Evolutionary conservation across 2,797 vertebrate genomes (phyloP), one percentile per base, ranked within the genome.

Genomic region (Danionella dracula): DNA sequence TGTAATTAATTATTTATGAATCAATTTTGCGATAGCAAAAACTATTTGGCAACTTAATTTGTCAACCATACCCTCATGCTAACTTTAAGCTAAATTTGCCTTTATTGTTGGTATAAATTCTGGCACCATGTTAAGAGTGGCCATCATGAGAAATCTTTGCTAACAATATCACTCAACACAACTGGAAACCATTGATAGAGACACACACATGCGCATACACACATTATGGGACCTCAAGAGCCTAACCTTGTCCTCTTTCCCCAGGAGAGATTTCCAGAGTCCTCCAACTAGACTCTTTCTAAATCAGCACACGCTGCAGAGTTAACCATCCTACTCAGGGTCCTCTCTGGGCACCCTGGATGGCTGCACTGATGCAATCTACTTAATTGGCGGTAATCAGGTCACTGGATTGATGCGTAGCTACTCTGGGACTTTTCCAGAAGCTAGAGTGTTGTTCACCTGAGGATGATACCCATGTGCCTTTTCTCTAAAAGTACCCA

Each of bases 351-450:
- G 42, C 53, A 41, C 59, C 67, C 49, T 53, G 60, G 64, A 67
- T 72, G 68, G 54, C 51, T 55, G 27, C 44, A 68, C 60, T 83
- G 78, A 83, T 66, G 64, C 78, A 20, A 76, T 77, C 53, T 61
- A 34, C 68, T 72, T 81, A 82, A 83, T 82, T 78, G 78, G 70
- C 64, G 63, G 37, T 71, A 74, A 80, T 82, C 58, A 80, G 54
- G 56, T 57, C 64, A 46, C 57, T 69, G 61, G 67, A 50, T 72
- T 69, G 58, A 76, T 71, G 53, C 45, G 41, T 46, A 73, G 73
- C 66, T 58, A 55, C 67, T 31, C 59, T 34, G 16, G 40, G 19
- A 15, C 64, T 71, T 57, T 73, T 82, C 68, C 61, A 58, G 74
- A 66, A 32, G 42, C 20, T 31, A 27, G 32, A 56, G 11, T 16